Percentiles rank a stretch among this genome's conserved stretches.
Evolutionary conservation across 2,888 invertebrate species (phyloP).

Genomic region (Euzophera pinguis): DNA sequence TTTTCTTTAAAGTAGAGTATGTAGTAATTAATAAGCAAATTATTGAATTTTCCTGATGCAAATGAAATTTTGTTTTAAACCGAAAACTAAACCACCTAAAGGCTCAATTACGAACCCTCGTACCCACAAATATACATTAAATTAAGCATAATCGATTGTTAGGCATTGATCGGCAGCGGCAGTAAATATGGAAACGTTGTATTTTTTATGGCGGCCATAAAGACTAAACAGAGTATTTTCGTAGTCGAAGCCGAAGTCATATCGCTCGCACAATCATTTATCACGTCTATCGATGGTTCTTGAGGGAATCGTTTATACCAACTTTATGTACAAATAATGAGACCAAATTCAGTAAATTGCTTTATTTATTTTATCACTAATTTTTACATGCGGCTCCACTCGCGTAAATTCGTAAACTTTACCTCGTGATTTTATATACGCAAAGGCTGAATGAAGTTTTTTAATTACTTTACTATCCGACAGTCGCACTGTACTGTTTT

Average conservation of each 20-base stretch:
- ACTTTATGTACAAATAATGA: too few relatives aligned
- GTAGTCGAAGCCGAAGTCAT: neutral
- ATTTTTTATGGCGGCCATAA: constrained; percentile 45
- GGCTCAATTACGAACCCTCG: neutral
- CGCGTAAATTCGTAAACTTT: too few relatives aligned
- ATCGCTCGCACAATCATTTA: neutral
- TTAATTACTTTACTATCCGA: too few relatives aligned
- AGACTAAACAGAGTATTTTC: constrained; percentile 25
- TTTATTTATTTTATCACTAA: too few relatives aligned
- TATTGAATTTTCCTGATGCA: too few relatives aligned
- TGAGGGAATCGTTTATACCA: neutral
- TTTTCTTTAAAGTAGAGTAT: too few relatives aligned
- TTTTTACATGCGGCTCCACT: too few relatives aligned
- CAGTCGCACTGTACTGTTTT: too few relatives aligned
- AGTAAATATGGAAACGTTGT: constrained; percentile 39
- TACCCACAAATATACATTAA: constrained; percentile 15
- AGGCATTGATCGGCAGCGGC: constrained; percentile 31
- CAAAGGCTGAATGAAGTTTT: too few relatives aligned
- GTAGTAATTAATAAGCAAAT: too few relatives aligned
- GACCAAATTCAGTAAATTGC: too few relatives aligned
- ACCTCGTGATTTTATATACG: too few relatives aligned
- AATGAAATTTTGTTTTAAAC: neutral
- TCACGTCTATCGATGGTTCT: neutral
- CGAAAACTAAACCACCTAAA: neutral
- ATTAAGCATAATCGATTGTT: constrained; percentile 33